Evolutionary conservation across 2,113 vertebrate genomes (phyloP), one percentile per base, ranked within the genome.

Genomic region (Ranitomeya variabilis): DNA sequence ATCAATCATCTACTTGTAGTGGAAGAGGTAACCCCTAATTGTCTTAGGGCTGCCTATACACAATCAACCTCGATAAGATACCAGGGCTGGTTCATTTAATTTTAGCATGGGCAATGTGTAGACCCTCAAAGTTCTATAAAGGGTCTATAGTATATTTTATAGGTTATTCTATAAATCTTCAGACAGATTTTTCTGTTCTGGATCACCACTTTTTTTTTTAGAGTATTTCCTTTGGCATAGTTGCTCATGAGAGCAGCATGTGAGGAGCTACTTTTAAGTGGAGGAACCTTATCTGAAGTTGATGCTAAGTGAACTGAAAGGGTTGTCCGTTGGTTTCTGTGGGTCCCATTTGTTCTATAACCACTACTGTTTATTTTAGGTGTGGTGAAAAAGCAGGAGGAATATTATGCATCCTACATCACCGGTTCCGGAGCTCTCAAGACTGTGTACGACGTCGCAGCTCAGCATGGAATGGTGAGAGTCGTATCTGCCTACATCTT

Each of bases 381-480:
- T n/a, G 87, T 88, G 55, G 66, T 62, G 21, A 74, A 88, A 13
- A 88, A 88, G 57, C 80, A 74, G 55, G 87, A 88, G 26, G 87
- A 88, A 19, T 88, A 74, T 76, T 88, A 88, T 13, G 9, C 26
- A 19, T n/a, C 19, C 31, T 83, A 76, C 73, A 52, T 76, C 12
- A 73, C 80, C 3, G 64, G 51, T 21, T 16, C 80, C 14, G 87
- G 66, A 64, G 55, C 31, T 31, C 54, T 88, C 9, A 82, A 83
- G 69, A 76, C 87, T 15, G 87, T 76, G 19, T 88, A 88, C 31
- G 67, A 83, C 13, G 13, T 88, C 2, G 14, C 80, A 31, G 87
- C 80, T 52, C 10, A 83, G 57, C 87, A 88, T 54, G 87, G 87
- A 54, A 88, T 88, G 87, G 87, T 88, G n/a, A 62, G 87, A 37